phyloP scores from a whole-genome alignment of 2,113 vertebrate species.

The Quiscalus mexicanus region DNA sequence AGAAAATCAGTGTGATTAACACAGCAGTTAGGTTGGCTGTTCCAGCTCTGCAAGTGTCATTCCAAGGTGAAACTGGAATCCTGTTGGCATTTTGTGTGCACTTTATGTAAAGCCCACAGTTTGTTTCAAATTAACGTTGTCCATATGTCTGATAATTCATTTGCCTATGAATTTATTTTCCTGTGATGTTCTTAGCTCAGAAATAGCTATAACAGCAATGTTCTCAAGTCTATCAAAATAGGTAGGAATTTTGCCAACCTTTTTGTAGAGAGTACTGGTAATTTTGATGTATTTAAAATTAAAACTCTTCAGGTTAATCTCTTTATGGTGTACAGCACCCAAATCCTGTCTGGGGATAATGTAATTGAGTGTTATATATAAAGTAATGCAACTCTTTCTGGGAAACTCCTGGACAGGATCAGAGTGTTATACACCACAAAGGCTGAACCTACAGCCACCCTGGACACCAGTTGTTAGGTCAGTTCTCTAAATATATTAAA shows the following conservation, averaged over 20 bases:
- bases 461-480: neutral
- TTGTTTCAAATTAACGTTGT: neutral
- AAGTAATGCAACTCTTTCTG: neutral
- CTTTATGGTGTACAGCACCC: neutral
- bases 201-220: neutral
- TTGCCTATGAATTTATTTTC: neutral
- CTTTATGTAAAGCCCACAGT: neutral
- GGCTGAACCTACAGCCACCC: rapidly evolving
- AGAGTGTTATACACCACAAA: neutral
- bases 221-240: neutral
- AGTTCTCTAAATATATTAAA: neutral
- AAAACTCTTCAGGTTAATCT: neutral
- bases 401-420: neutral
- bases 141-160: neutral
- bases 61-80: slow-evolving; percentile 3
- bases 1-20: slow-evolving; percentile 50
- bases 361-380: neutral
- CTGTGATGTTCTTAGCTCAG: neutral
- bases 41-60: neutral
- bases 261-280: neutral
- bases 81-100: neutral
- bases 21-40: neutral
- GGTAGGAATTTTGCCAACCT: neutral
- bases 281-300: neutral
- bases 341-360: neutral